Evolutionary conservation across 2,888 invertebrate species (phyloP).

Genomic region (Polymixis flavicincta): DNA sequence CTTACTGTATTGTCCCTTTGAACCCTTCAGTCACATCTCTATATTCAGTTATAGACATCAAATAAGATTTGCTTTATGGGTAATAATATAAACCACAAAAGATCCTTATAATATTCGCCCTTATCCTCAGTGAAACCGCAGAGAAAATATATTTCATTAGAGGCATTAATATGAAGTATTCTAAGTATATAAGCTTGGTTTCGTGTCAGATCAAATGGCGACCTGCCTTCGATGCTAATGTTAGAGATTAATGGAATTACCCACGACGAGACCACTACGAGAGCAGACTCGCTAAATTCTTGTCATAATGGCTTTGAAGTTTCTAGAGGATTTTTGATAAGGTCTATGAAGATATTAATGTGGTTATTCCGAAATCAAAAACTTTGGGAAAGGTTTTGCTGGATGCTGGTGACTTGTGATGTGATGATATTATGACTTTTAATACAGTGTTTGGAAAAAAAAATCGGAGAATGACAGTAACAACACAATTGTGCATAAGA

Average conservation of each 20-base stretch:
- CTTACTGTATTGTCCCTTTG: conserved; percentile 22
- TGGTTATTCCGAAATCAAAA: conserved; percentile 39
- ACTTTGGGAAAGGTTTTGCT: conserved; percentile 6
- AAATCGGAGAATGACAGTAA: background rate
- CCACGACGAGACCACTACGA: conserved; percentile 72
- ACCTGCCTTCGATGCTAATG: conserved; percentile 85
- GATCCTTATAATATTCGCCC: conserved; percentile 68
- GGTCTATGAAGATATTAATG: conserved; percentile 50
- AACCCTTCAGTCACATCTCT: conserved; percentile 41
- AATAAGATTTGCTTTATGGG: conserved; percentile 53
- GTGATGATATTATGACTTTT: background rate
- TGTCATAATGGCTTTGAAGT: conserved; percentile 75
- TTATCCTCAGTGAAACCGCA: conserved; percentile 69
- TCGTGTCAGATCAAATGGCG: conserved; percentile 81
- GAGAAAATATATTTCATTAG: conserved; percentile 79
- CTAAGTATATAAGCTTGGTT: conserved; percentile 76
- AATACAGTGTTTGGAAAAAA: background rate
- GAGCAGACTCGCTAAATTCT: conserved; percentile 75
- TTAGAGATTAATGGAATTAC: conserved; percentile 86
- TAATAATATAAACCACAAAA: conserved; percentile 64
- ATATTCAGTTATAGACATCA: conserved; percentile 28
- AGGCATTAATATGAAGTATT: conserved; percentile 78
- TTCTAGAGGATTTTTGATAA: conserved; percentile 60
- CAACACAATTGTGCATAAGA: background rate
- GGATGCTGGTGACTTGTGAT: conserved; percentile 4